phyloP scores from a whole-genome alignment of 2,888 invertebrate genomes.

The Agrochola lota region DNA sequence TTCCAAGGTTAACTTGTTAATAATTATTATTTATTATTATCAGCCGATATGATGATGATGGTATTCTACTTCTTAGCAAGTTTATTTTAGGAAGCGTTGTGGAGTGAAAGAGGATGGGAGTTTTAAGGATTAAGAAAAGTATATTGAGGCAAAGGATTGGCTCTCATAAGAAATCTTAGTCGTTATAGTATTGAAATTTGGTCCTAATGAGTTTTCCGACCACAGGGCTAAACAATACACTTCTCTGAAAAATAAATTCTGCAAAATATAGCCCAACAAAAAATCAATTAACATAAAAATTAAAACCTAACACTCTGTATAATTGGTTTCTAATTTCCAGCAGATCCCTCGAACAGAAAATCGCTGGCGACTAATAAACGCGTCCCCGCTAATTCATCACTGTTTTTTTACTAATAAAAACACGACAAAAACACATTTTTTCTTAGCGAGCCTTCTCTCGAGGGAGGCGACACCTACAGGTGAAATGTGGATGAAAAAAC shows the following conservation, averaged over 20 bases:
- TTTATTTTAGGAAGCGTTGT: no score
- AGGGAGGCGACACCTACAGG: slow-evolving; percentile 65
- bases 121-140: no score
- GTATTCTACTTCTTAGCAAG: no score
- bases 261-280: background rate
- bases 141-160: no score
- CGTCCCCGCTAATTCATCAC: slow-evolving; percentile 87
- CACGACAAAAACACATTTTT: slow-evolving; percentile 84
- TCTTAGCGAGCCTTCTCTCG: slow-evolving; percentile 60
- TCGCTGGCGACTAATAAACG: slow-evolving; percentile 81
- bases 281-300: slow-evolving; percentile 21
- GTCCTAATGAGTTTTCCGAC: no score
- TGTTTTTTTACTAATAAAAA: slow-evolving; percentile 88
- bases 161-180: no score
- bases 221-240: background rate
- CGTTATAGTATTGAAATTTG: no score
- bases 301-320: slow-evolving; percentile 41
- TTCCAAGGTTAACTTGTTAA: no score
- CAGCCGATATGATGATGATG: no score
- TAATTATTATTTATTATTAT: no score
- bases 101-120: no score
- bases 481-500: slow-evolving; percentile 56
- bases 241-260: background rate
- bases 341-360: slow-evolving; percentile 76
- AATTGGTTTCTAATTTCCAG: slow-evolving; percentile 60